Base-by-base conservation (phyloP, 2,797 vertebrate species). In the Hafferia zeledoni region DNA sequence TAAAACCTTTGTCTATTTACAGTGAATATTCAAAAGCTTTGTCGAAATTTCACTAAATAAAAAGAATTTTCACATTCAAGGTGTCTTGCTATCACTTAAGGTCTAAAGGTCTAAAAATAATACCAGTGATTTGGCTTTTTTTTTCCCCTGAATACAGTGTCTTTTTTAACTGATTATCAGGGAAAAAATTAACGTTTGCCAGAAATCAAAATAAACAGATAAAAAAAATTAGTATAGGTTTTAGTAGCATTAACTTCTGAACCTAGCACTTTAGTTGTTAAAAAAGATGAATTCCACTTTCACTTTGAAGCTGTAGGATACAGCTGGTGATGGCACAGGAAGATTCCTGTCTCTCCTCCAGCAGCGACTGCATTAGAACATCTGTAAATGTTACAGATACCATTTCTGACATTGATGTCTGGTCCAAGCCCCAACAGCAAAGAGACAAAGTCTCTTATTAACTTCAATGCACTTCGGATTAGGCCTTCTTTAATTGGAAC, bases 401-500 rank as follows among this genome's bases (percentile, higher is more conserved):
- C 20, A 9, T 75, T 89, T 81, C 61, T 80, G 71, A 87, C 60
- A 35, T 53, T 3, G 8, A 28, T 60, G 43, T 59, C 68, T 50
- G 60, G 37, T 85, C 71, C 86, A 85, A 90, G n/a, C 59, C 75
- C 49, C 39, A 55, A 20, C 13, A 91, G 71, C 65, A 74, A 76
- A 82, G 60, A 89, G 49, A 77, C 61, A 93, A 83, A 78, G 49
- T 59, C 44, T 89, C 52, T 60, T 63, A 56, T 19, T 87, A 83
- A 80, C 52, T 92, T 89, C 64, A 90, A 16, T 74, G 78, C 2
- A 1, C 53, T 94, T 83, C 78, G 79, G 57, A 75, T 89, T 87
- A 89, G 78, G 28, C n/a, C 23, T 46, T 61, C 69, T 93, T 79
- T 95, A 92, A 95, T 59, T 92, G 82, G 90, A 91, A 86, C 92